Conservation (phyloP, 2,113 vertebrate species). For the Ptilorrhoa leucosticta region DNA sequence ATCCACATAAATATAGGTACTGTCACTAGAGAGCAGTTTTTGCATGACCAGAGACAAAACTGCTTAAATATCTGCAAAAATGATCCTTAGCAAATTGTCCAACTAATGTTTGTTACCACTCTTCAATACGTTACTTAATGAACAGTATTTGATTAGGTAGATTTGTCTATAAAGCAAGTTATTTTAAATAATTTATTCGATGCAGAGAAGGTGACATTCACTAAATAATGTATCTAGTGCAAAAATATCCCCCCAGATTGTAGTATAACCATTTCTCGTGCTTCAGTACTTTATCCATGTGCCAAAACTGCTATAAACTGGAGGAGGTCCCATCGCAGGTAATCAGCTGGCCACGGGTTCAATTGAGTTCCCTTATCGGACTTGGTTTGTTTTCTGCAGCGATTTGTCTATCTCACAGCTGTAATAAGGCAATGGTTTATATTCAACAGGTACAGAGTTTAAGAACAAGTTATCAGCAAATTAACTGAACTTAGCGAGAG, state of each 20-base stretch:
- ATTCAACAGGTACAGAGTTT: neutral
- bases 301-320: neutral
- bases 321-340: neutral
- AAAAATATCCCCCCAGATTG: neutral
- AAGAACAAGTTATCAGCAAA: slow-evolving; percentile 10
- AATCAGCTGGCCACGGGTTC: neutral
- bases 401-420: neutral
- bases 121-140: neutral
- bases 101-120: neutral
- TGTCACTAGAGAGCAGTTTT: neutral
- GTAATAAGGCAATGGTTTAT: neutral
- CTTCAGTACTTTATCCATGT: neutral
- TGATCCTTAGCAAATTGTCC: neutral
- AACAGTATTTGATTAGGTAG: neutral
- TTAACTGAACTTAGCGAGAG: neutral
- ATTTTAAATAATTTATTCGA: neutral
- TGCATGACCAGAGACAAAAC: neutral
- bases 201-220: neutral
- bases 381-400: neutral
- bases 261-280: neutral
- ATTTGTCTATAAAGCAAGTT: neutral
- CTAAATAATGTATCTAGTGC: neutral
- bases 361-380: neutral
- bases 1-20: neutral
- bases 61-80: neutral